Evolutionary conservation across 2,797 vertebrate genomes (phyloP).

Genomic region (Alca torda): DNA sequence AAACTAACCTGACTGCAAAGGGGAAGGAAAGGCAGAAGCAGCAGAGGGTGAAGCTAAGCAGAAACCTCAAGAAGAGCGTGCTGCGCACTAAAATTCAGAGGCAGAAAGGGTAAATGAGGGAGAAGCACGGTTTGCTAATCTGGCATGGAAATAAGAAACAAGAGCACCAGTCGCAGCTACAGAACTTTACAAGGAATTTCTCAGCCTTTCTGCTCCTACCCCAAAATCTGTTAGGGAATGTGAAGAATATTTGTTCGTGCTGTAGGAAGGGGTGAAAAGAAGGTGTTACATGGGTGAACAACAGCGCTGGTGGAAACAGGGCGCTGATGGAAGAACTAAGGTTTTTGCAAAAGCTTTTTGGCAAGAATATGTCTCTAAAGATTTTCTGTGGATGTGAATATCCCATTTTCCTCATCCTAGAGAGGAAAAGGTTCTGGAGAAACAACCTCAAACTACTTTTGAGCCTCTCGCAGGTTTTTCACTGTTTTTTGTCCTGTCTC

Average conservation of each 20-base stretch:
- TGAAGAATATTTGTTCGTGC: slow-evolving; percentile 5
- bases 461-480: background rate
- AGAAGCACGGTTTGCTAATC: background rate
- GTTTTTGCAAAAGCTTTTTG: background rate
- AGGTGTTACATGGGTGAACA: slow-evolving; percentile 1
- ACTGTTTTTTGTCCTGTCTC: background rate
- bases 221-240: background rate
- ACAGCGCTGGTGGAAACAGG: background rate
- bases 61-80: background rate
- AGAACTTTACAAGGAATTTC: slow-evolving; percentile 7
- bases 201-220: background rate
- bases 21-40: background rate
- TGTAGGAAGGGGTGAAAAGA: slow-evolving; percentile 23
- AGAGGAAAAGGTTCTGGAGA: background rate
- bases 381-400: background rate
- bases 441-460: background rate
- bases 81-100: background rate
- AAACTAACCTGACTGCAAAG: background rate
- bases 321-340: background rate
- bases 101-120: background rate
- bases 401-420: background rate
- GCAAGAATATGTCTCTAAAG: background rate
- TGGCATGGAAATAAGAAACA: background rate
- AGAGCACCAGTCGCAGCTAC: background rate
- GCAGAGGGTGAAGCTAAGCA: background rate